Evolutionary conservation across 2,888 invertebrate genomes (phyloP).

Genomic region (Melolontha melolontha): DNA sequence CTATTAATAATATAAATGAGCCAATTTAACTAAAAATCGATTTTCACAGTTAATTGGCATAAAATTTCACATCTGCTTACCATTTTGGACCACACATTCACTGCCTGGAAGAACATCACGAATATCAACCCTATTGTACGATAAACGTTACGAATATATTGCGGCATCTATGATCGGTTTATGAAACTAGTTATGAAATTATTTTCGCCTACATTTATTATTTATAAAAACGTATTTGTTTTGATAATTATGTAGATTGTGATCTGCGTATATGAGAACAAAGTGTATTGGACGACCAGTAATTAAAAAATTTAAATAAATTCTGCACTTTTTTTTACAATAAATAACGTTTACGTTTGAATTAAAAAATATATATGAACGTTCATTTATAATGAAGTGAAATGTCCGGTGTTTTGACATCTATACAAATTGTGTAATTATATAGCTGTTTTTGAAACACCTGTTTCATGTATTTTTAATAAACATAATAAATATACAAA

Average conservation of each 20-base stretch:
- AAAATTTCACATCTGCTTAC: constrained; percentile 58
- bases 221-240: constrained; percentile 42
- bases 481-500: no score
- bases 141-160: neutral
- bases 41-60: constrained; percentile 56
- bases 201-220: neutral
- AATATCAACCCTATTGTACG: neutral
- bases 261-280: constrained; percentile 26
- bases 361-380: neutral
- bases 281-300: constrained; percentile 19
- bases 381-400: neutral
- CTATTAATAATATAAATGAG: constrained; percentile 46
- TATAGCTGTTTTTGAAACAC: neutral
- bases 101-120: neutral
- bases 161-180: neutral
- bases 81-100: constrained; percentile 52
- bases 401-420: constrained; percentile 6
- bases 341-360: constrained; percentile 24
- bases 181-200: no score
- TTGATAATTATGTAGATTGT: constrained; percentile 30
- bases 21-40: constrained; percentile 46
- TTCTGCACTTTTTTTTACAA: constrained; percentile 39
- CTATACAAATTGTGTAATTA: neutral
- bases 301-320: constrained; percentile 43
- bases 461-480: neutral